Evolutionary conservation across 1,140 invertebrate genomes (phyloP), one percentile per base, ranked within the genome.

Genomic region (Tenebrio molitor): DNA sequence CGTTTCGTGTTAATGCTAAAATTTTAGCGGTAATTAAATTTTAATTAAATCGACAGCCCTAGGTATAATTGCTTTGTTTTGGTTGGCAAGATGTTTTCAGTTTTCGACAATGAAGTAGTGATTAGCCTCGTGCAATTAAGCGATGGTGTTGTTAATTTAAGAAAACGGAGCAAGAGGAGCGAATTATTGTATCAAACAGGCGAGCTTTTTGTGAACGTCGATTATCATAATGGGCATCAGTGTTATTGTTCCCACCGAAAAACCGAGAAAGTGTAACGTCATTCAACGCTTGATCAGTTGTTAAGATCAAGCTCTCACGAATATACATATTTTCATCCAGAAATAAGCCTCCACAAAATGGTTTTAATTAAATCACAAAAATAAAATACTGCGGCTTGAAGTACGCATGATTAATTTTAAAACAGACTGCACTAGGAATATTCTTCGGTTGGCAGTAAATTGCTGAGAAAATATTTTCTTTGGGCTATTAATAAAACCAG

Each of bases 371-470:
- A 58, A 29, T 58, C 8, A 58, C 23, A 29, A 58, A 58, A 58
- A 58, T 29, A 58, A 53, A 53, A 14, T 23, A 23, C 46, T 12
- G 2, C 12, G 19, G 46, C 12, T 53, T 53, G 46, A 53, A 53
- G 50, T 58, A 3, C 21, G 23, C 23, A 58, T 58, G 50, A 58
- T 58, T 58, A 58, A 58, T 58, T 58, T 58, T 58, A 58, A 58
- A 58, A 58, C 29, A 58, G 50, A 58, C 25, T 29, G 23, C 36
- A 29, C 10, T 29, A 17, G 21, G 23, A 29, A 58, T 25, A 58
- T 58, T 58, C 50, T 29, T 58, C 50, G 8, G 42, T 23, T 53
- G 46, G 23, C 23, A 6, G n/a, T 58, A 58, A 58, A 58, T 58
- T 58, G 23, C 50, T 58, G 15, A 58, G 50, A 29, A 58, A 58